Evolutionary conservation across 2,797 vertebrate genomes (phyloP).

Genomic region (Arrhamphus sclerolepis): DNA sequence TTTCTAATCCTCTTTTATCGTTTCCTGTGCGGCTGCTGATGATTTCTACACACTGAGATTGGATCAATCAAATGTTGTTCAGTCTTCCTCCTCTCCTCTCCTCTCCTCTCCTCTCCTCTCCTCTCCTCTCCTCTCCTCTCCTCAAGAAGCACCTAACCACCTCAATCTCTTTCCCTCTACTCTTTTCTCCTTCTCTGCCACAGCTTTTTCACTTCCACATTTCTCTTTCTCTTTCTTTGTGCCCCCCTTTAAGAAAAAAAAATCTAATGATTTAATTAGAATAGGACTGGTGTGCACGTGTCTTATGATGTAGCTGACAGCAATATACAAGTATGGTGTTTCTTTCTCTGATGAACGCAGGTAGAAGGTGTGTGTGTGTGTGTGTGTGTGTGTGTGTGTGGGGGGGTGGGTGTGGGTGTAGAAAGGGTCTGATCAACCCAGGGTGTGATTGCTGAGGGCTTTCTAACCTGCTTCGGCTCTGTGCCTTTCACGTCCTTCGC

Average conservation of each 20-base stretch:
- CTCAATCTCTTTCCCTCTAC: conserved; percentile 9
- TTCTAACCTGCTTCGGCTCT: conserved; percentile 69
- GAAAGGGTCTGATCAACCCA: conserved; percentile 44
- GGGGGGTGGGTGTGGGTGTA: no score
- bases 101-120: conserved; percentile 21
- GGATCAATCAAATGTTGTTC: conserved; percentile 59
- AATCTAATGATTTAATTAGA: no score
- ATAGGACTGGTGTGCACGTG: conserved; percentile 20
- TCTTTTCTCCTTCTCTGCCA: conserved; percentile 27
- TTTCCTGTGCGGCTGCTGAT: conserved; percentile 50
- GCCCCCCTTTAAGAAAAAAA: neutral
- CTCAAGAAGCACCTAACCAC: conserved; percentile 49
- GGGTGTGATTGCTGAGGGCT: conserved; percentile 47
- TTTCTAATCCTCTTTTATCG: conserved; percentile 59
- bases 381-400: no score
- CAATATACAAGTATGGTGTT: conserved; percentile 25
- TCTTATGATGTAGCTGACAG: conserved; percentile 34
- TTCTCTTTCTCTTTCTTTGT: conserved; percentile 28
- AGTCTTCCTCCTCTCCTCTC: conserved; percentile 32
- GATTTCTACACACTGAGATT: conserved; percentile 61
- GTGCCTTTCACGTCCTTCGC: conserved; percentile 54
- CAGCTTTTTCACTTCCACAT: conserved; percentile 28
- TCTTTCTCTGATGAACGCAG: conserved; percentile 18
- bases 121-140: conserved; percentile 38
- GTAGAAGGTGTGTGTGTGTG: conserved; percentile 4